These are phyloP conservation scores for Tubulanus polymorphus DNA, from an alignment of 2,888 invertebrate genomes.

Conservation along the genomic window DNA sequence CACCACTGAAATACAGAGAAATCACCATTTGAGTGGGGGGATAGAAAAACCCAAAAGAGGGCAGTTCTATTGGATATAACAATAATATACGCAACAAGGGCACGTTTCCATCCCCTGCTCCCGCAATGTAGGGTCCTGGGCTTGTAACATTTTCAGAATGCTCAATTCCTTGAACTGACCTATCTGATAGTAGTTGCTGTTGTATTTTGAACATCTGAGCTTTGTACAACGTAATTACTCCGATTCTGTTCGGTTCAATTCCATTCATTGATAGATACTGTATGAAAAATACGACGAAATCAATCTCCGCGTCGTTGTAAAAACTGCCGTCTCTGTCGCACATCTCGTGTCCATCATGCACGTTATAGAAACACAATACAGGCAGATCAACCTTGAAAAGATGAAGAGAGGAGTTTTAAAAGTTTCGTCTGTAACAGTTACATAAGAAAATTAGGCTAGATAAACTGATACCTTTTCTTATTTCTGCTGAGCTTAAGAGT, in stretches of 20 bases:
- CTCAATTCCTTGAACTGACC: neutral
- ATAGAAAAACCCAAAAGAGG: too few relatives aligned
- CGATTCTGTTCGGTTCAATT: conserved; percentile 29
- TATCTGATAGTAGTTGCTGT: neutral
- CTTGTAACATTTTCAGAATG: too few relatives aligned
- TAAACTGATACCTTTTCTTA: neutral
- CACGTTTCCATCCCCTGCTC: too few relatives aligned
- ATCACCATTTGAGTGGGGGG: too few relatives aligned
- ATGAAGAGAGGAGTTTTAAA: too few relatives aligned
- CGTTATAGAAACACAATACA: conserved; percentile 37
- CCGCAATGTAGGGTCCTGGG: too few relatives aligned
- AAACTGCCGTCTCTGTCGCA: conserved; percentile 31
- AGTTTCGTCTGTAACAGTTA: too few relatives aligned
- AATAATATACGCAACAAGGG: too few relatives aligned
- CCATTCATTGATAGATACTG: conserved; percentile 24
- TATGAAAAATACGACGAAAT: conserved; percentile 33
- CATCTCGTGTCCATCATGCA: conserved; percentile 27
- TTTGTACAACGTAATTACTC: conserved; percentile 41
- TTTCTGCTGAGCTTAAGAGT: too few relatives aligned
- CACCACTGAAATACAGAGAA: conserved; percentile 13
- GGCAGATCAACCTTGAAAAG: conserved; percentile 22
- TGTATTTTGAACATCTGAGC: conserved; percentile 24
- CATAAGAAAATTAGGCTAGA: too few relatives aligned
- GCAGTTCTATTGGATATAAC: too few relatives aligned
- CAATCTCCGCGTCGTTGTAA: conserved; percentile 35